A percentile compares a stretch with the other conserved stretches of the same genome.
Conservation (phyloP, 30 jellyfish, hydroid and myxozoan genomes). For the Phacellophora camtschatica region DNA sequence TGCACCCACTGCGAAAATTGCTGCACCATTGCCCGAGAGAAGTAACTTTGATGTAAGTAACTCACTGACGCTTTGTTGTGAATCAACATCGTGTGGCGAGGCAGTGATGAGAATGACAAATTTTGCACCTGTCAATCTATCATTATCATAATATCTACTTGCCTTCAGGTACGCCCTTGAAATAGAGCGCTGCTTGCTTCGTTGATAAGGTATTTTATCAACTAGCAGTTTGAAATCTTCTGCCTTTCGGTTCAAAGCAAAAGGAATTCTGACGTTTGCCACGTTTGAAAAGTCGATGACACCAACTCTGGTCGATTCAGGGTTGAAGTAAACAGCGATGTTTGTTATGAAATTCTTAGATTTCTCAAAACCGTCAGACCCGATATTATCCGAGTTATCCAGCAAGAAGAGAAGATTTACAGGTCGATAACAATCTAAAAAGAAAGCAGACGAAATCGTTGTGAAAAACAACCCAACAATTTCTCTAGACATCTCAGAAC, state of each 20-base stretch:
- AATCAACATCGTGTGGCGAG: constrained; percentile 5
- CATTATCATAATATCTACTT: not conserved
- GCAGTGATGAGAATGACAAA: constrained; percentile 65
- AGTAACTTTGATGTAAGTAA: not conserved
- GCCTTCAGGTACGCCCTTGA: constrained; percentile 41
- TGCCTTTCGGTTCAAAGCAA: not conserved
- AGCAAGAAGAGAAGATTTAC: constrained; percentile 47
- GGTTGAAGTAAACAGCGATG: constrained; percentile 55
- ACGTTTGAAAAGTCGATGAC: constrained; percentile 50
- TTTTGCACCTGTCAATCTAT: constrained; percentile 15
- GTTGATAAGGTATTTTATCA: not conserved
- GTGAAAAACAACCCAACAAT: too few relatives aligned
- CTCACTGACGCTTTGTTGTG: constrained; percentile 1
- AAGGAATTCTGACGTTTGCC: constrained; percentile 24
- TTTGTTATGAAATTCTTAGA: constrained; percentile 57
- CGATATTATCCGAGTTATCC: constrained; percentile 61
- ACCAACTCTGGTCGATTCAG: constrained; percentile 45
- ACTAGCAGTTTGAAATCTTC: constrained; percentile 21
- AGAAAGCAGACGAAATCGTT: not conserved
- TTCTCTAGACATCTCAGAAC: too few relatives aligned
- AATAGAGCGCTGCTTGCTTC: constrained; percentile 43
- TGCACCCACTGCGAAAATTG: constrained; percentile 60
- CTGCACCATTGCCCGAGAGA: constrained; percentile 41
- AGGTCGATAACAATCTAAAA: constrained; percentile 61
- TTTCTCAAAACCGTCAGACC: constrained; percentile 75